Conservation (phyloP, 2,797 vertebrate species). For the Danionella dracula region DNA sequence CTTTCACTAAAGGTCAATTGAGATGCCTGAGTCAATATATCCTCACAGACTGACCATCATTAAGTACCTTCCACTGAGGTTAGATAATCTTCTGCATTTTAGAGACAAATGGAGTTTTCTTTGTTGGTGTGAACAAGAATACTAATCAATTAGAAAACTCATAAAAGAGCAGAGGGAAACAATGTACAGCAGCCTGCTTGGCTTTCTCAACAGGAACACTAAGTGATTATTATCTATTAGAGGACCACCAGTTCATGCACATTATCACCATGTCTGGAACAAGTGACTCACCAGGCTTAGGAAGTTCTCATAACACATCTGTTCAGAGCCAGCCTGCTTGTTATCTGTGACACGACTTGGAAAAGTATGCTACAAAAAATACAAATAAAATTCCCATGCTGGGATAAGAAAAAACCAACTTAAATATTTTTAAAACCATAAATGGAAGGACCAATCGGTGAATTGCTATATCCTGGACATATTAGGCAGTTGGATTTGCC, state of each 20-base stretch:
- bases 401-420: too few species aligned
- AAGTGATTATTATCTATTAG: conserved; percentile 25
- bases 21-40: conserved; percentile 55
- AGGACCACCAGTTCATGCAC: conserved; percentile 16
- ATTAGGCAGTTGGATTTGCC: too few species aligned
- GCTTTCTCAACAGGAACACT: conserved; percentile 1
- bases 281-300: conserved; percentile 10
- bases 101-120: conserved; percentile 23
- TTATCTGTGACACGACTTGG: too few species aligned
- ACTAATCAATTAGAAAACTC: conserved; percentile 39
- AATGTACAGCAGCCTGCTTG: not conserved
- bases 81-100: conserved; percentile 4
- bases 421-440: not conserved
- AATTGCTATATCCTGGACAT: too few species aligned
- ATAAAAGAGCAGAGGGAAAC: not conserved
- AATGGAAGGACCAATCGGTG: too few species aligned
- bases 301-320: conserved; percentile 10
- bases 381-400: too few species aligned
- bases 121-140: conserved; percentile 28
- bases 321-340: not conserved
- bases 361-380: too few species aligned
- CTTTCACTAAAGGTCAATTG: conserved; percentile 57
- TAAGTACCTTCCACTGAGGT: conserved; percentile 16
- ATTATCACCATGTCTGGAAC: conserved; percentile 14
- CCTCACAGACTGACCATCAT: conserved; percentile 22